These are phyloP conservation scores for Coreoperca whiteheadi DNA, from an alignment of 2,113 vertebrate genomes.

Conservation along the genomic window DNA sequence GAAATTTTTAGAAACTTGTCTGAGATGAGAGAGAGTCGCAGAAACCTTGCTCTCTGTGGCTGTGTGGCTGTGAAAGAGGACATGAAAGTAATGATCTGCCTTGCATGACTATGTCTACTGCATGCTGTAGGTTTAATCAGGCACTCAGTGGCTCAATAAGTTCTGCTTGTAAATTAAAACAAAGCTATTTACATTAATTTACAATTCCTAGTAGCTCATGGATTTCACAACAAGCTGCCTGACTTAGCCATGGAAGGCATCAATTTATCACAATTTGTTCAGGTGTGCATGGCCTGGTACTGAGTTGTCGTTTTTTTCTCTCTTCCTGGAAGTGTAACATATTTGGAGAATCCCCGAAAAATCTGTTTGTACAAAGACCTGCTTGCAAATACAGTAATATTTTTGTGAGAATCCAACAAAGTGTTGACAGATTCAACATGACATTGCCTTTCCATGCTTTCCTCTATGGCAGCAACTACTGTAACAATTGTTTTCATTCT, in stretches of 20 bases:
- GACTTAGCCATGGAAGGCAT: conserved; percentile 46
- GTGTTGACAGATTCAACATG: conserved; percentile 4
- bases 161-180: conserved; percentile 68
- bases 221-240: conserved; percentile 44
- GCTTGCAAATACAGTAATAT: conserved; percentile 8
- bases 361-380: conserved; percentile 29
- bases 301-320: neutral
- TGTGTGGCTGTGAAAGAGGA: neutral
- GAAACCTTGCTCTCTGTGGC: neutral
- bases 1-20: conserved; percentile 26
- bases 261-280: conserved; percentile 67
- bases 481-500: neutral
- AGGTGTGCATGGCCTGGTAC: conserved; percentile 28
- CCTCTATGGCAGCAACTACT: neutral
- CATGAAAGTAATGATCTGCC: conserved; percentile 48
- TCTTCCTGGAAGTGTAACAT: conserved; percentile 1
- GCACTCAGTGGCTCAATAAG: conserved; percentile 42
- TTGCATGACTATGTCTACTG: conserved; percentile 32
- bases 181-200: conserved; percentile 71
- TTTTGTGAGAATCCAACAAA: conserved; percentile 7
- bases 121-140: conserved; percentile 58
- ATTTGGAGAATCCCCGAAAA: conserved; percentile 22
- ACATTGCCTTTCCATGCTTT: neutral
- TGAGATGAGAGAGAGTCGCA: neutral
- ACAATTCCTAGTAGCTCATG: conserved; percentile 40